Base-by-base conservation (phyloP, 2,888 invertebrate species). In the Noctuana brunneofusca region DNA sequence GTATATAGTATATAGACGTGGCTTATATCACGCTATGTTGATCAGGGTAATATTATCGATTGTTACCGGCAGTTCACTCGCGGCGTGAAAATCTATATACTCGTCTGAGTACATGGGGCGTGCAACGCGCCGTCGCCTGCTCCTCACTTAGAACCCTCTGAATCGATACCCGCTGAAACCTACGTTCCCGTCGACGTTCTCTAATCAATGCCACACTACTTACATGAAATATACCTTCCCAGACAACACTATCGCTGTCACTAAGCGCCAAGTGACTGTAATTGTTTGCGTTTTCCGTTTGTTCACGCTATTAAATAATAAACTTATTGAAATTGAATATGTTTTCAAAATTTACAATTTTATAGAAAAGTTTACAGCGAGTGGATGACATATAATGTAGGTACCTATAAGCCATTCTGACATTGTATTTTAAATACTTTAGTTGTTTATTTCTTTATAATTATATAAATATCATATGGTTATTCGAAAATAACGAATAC, bases 161-260 rank as follows among this genome's bases (percentile, higher is more conserved):
- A 70, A 75, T 75, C 75, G 70, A 75, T 75, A 74, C 66, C 64
- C 64, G 67, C 52, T 64, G 65, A 59, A 68, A 68, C 68, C 58
- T 64, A 53, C 67, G 62, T 56, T 68, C 64, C 66, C 66, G 66
- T 65, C 69, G 70, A 66, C 69, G 66, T 68, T 66, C 69, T 66
- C 70, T 68, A 70, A 73, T 73, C 69, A 71, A 68, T 73, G 68
- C 46, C 55, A 63, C 35, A 58, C 54, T 64, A 58, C 56, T 59
- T 53, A 43, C 60, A 53, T 50, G 54, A 60, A 59, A 48, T 60
- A 20, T 49, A 55, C 55, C 60, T 30, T 48, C 52, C 32, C 22
- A 60, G 54, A 60, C 60, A 54, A 60, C 57, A 57, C 60, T 60
- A 54, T 48, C 48, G 48, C 60, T 54, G 35, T 59, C 59, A 46